phyloP scores from a whole-genome alignment of 2,113 vertebrate genomes.

The Hemibagrus wyckioides region DNA sequence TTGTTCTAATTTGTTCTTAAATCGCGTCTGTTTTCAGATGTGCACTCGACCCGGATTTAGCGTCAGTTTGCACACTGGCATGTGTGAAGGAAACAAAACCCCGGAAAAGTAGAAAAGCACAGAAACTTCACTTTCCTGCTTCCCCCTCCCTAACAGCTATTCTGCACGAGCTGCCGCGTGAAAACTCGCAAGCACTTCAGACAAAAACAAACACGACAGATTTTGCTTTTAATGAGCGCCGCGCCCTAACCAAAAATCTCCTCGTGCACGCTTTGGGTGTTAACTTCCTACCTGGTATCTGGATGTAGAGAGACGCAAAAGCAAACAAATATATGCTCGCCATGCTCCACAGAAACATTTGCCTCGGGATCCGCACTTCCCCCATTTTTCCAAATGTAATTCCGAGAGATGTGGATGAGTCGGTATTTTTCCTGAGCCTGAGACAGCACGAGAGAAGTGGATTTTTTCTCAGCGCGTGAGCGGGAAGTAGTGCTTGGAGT shows the following conservation, averaged over 20 bases:
- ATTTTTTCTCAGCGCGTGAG: neutral
- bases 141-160: too few relatives aligned
- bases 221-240: neutral
- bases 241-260: constrained; percentile 33
- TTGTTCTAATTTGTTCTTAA: neutral
- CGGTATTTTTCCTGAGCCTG: neutral
- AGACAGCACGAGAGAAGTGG: neutral
- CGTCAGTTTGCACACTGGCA: neutral
- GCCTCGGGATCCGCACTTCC: constrained; percentile 50
- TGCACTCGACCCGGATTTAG: neutral
- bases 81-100: neutral
- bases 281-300: constrained; percentile 76
- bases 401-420: neutral
- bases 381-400: constrained; percentile 49
- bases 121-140: too few relatives aligned
- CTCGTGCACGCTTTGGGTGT: neutral
- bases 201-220: too few relatives aligned
- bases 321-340: constrained; percentile 74
- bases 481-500: constrained; percentile 15
- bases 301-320: constrained; percentile 79
- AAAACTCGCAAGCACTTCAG: neutral
- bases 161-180: neutral
- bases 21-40: neutral
- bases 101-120: too few relatives aligned
- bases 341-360: constrained; percentile 74